Base-by-base conservation (phyloP, 2,888 invertebrate species). In the Sphinx pinastri region DNA sequence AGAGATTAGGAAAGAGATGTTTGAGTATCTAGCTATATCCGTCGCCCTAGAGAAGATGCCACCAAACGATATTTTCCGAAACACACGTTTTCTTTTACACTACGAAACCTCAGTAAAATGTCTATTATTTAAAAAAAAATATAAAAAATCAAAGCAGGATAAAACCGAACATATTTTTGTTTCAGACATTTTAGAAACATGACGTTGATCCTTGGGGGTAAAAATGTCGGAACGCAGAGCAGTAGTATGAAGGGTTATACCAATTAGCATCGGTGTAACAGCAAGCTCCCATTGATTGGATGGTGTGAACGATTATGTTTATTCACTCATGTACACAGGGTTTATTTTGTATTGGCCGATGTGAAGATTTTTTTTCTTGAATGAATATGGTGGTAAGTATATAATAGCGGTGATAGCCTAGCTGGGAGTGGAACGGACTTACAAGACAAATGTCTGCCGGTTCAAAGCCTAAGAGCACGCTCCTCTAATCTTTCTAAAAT, bases 221-320 rank as follows among this genome's bases (percentile, higher is more conserved):
- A 12, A 47, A 63, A 47, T 12, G 49, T 0, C 19, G 6, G 49
- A 58, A 58, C 31, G 7, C 58, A 19, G 11, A 58, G 13, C 58
- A 58, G 1, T 19, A 2, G 47, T 63, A 25, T 49, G 49, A 49
- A 63, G 19, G 63, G 12, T 7, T 49, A 63, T 63, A 47, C 47
- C 63, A 63, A 63, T 63, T 63, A 75, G 76, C 72, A 71, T 67
- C 70, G 72, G 72, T 69, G 72, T 72, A 72, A 76, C 68, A 70
- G 49, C 57, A 71, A 78, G 76, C 76, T 77, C 77, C 86, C 86
- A 90, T 90, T 89, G 90, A 91, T 90, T 88, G 90, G 82, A 74
- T 83, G 81, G 86, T 85, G 88, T 86, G 87, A 88, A 90, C 85
- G 87, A 87, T 88, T 88, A 85, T 86, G 81, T 88, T 86, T 86